Evolutionary conservation across 1,140 invertebrate species (phyloP).

Genomic region (Bathynomus jamesi): DNA sequence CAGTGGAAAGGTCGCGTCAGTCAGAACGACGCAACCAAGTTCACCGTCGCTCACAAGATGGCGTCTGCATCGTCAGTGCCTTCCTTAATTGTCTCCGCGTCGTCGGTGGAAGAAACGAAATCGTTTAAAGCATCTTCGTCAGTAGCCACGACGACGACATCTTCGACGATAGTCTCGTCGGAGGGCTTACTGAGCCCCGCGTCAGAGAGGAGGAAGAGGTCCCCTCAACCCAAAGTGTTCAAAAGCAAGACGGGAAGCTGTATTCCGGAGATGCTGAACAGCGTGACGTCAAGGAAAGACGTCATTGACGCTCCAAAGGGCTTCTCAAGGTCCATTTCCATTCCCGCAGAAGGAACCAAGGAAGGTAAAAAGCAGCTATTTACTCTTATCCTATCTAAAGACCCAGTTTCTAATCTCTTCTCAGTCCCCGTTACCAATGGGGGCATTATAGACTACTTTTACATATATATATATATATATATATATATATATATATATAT

Average conservation of each 20-base stretch:
- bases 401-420: too few relatives aligned
- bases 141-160: slow-evolving; percentile 2
- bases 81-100: not conserved
- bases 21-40: slow-evolving; percentile 69
- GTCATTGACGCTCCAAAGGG: not conserved
- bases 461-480: too few relatives aligned
- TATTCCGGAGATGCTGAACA: slow-evolving; percentile 22
- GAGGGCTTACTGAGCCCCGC: slow-evolving; percentile 37
- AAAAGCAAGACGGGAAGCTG: slow-evolving; percentile 46
- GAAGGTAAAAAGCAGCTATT: too few relatives aligned
- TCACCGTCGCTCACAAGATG: slow-evolving; percentile 79
- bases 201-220: slow-evolving; percentile 45
- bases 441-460: too few relatives aligned
- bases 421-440: too few relatives aligned
- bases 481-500: too few relatives aligned
- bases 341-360: slow-evolving; percentile 41
- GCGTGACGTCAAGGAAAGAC: not conserved
- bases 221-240: slow-evolving; percentile 50
- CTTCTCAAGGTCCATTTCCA: slow-evolving; percentile 32
- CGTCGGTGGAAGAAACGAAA: slow-evolving; percentile 18
- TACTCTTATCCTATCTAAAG: too few relatives aligned
- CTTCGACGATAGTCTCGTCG: slow-evolving; percentile 39
- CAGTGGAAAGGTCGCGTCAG: slow-evolving; percentile 72
- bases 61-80: slow-evolving; percentile 28
- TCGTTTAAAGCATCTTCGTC: slow-evolving; percentile 8